Evolutionary conservation across 2,888 invertebrate genomes (phyloP).

Genomic region (Polia nebulosa): DNA sequence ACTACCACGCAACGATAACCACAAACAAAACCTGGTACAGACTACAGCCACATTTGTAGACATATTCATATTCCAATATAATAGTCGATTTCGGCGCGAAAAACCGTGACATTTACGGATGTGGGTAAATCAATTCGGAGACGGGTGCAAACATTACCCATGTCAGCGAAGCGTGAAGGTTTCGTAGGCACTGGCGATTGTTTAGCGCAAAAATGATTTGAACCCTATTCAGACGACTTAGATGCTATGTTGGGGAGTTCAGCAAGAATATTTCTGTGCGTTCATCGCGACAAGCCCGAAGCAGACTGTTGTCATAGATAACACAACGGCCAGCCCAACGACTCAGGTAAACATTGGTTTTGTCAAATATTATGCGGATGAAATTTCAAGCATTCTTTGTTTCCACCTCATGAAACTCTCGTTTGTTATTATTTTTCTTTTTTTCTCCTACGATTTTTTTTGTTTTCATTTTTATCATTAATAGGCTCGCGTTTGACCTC

Average conservation of each 20-base stretch:
- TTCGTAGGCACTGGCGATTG: conserved; percentile 73
- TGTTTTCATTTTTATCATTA: too few relatives aligned
- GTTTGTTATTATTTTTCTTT: conserved; percentile 57
- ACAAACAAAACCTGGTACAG: conserved; percentile 41
- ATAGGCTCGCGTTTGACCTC: too few relatives aligned
- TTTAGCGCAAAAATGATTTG: conserved; percentile 83
- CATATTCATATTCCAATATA: conserved; percentile 76
- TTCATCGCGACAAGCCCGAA: conserved; percentile 71
- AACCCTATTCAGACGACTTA: conserved; percentile 81
- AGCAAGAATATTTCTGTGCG: conserved; percentile 75
- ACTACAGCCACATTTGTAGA: conserved; percentile 58
- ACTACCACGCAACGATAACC: conserved; percentile 43
- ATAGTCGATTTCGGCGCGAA: conserved; percentile 75
- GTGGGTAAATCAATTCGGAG: conserved; percentile 87
- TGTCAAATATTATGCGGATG: conserved; percentile 85
- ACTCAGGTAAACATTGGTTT: conserved; percentile 84
- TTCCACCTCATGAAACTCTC: conserved; percentile 68
- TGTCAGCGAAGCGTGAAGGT: conserved; percentile 79
- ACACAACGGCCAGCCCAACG: conserved; percentile 79
- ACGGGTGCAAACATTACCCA: conserved; percentile 83
- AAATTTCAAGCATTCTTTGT: conserved; percentile 84
- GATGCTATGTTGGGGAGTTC: conserved; percentile 74
- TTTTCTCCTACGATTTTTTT: conserved; percentile 17
- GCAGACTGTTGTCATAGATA: conserved; percentile 83
- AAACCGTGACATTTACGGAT: conserved; percentile 86